Conservation (phyloP, 2,113 vertebrate genomes). For the Epinephelus fuscoguttatus region DNA sequence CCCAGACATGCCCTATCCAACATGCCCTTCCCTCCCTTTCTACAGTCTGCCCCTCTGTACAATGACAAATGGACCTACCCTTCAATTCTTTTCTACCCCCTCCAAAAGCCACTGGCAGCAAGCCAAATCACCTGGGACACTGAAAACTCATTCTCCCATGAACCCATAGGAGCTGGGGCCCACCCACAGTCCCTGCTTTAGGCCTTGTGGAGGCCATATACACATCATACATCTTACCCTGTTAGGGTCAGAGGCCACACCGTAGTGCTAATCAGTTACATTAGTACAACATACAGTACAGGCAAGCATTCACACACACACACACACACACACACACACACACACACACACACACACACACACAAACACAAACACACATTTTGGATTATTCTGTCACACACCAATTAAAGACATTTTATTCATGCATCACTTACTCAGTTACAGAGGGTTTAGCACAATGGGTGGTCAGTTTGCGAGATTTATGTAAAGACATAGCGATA, state of each 20-base stretch:
- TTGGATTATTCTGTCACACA: constrained; percentile 32
- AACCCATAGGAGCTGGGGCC: constrained; percentile 40
- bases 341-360: constrained; percentile 23
- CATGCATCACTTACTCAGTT: constrained; percentile 36
- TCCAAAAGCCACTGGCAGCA: constrained; percentile 45
- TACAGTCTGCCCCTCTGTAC: constrained; percentile 37
- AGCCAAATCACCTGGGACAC: constrained; percentile 69
- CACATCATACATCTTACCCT: constrained; percentile 37
- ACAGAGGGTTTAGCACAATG: constrained; percentile 20
- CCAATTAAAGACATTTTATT: constrained; percentile 37
- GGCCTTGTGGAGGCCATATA: constrained; percentile 28
- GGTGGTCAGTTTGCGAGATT: constrained; percentile 32
- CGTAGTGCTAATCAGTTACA: constrained; percentile 45
- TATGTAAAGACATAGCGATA: constrained; percentile 9
- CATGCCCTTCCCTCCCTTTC: constrained; percentile 41
- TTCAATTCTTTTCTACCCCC: constrained; percentile 1
- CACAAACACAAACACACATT: constrained; percentile 16
- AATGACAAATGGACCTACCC: constrained; percentile 63
- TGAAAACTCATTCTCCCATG: constrained; percentile 53
- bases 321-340: constrained; percentile 18
- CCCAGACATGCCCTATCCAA: constrained; percentile 71
- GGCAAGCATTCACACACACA: constrained; percentile 4
- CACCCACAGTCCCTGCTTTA: constrained; percentile 42
- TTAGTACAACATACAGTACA: constrained; percentile 31
- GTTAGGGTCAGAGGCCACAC: constrained; percentile 40